A percentile compares a stretch with the other conserved stretches of the same genome.
Evolutionary conservation across 2,797 vertebrate genomes (phyloP).

Genomic region (Rhinichthys osculus): DNA sequence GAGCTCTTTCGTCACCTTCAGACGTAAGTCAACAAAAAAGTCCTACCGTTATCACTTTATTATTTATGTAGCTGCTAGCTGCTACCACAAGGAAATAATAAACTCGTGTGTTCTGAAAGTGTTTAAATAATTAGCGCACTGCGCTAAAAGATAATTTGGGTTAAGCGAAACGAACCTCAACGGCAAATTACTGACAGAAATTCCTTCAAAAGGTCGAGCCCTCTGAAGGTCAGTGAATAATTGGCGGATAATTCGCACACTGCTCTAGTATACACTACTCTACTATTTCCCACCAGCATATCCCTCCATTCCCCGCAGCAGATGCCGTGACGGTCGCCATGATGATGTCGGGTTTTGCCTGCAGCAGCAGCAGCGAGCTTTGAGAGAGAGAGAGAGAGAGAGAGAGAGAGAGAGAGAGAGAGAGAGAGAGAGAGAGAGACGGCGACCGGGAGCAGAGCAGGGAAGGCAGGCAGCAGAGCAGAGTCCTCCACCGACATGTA

Average conservation of each 20-base stretch:
- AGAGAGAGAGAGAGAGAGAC: constrained; percentile 51
- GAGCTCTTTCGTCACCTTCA: constrained; percentile 15
- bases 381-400: constrained; percentile 60
- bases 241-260: neutral
- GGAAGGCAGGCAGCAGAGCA: constrained; percentile 61
- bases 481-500: constrained; percentile 72
- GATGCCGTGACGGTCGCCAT: constrained; percentile 80
- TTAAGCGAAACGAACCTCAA: neutral
- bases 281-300: constrained; percentile 61
- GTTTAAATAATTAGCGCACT: neutral
- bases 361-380: constrained; percentile 75
- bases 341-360: constrained; percentile 80
- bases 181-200: constrained; percentile 1
- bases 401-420: constrained; percentile 51
- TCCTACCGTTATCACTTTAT: neutral
- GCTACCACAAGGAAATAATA: neutral
- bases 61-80: neutral
- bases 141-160: neutral
- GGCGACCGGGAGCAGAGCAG: neutral
- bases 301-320: constrained; percentile 76
- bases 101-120: neutral
- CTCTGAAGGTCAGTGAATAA: constrained; percentile 28
- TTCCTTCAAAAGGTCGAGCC: neutral
- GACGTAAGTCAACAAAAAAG: constrained; percentile 30
- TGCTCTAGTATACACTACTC: neutral